phyloP scores from a whole-genome alignment of 2,888 invertebrate species.

The Nymphalis c-album region DNA sequence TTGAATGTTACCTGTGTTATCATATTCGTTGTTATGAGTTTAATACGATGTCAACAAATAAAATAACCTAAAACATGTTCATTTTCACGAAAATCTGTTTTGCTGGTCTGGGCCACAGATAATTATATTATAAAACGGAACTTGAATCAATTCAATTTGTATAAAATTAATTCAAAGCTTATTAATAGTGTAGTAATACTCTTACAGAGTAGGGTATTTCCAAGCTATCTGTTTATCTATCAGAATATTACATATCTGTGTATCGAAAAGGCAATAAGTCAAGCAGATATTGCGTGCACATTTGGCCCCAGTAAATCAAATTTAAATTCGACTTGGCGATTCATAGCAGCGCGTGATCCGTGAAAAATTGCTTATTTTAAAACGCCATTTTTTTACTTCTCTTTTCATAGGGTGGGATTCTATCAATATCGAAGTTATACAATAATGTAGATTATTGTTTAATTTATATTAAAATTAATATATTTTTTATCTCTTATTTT shows the following conservation, averaged over 20 bases:
- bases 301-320: constrained; percentile 72
- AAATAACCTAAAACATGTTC: too few relatives aligned
- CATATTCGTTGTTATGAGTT: too few relatives aligned
- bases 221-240: neutral
- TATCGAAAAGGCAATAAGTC: constrained; percentile 60
- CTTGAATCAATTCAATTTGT: too few relatives aligned
- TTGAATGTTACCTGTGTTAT: too few relatives aligned
- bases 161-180: too few relatives aligned
- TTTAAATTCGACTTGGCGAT: constrained; percentile 55
- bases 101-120: too few relatives aligned
- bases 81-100: too few relatives aligned
- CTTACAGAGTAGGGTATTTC: neutral
- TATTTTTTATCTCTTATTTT: too few relatives aligned
- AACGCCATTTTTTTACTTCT: constrained; percentile 59
- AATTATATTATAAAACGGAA: too few relatives aligned
- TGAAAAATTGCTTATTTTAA: constrained; percentile 75
- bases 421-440: constrained; percentile 40
- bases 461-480: neutral
- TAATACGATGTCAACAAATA: too few relatives aligned
- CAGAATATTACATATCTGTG: constrained; percentile 12
- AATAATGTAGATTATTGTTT: constrained; percentile 7
- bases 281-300: constrained; percentile 65
- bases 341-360: constrained; percentile 61
- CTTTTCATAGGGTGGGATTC: constrained; percentile 49
- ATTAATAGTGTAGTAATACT: too few relatives aligned